Evolutionary conservation across 2,797 vertebrate species (phyloP), one percentile per base, ranked within the genome.

Genomic region (Craterocephalus amniculus): DNA sequence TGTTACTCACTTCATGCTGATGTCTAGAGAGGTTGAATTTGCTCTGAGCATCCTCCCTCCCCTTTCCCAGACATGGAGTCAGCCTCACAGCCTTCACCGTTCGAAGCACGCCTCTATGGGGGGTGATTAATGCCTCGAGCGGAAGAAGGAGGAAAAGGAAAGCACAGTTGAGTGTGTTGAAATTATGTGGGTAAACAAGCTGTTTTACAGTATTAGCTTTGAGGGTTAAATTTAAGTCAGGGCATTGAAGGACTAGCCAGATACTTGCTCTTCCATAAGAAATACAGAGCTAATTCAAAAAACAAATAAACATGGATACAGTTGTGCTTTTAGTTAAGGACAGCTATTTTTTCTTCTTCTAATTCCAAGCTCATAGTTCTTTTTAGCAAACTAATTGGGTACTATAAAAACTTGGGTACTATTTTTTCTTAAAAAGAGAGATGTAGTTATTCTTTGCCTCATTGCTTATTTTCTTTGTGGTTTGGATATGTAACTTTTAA

Each of bases 21-120:
- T 55, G 88, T 81, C 76, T 82, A 72, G 64, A 35, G 67, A 84
- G 77, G 82, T 3, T 76, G 86, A 73, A 56, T 75, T 55, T 57
- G 68, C 85, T 81, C 78, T 72, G 75, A 88, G 85, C 87, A 88
- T 89, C 88, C 88, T 87, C 89, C 85, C 89, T 86, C 87, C 71
- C 54, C 69, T 24, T 10, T 67, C 73, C 77, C 85, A 86, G 87
- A 86, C 87, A 87, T 84, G 80, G 82, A 90, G 88, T 81, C 89
- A 83, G 59, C 70, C 74, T 78, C 78, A 56, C 51, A 76, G 79
- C 64, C 77, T 73, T 72, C 79, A 69, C 62, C 70, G 70, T 22
- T 69, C 57, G 48, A 38, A 67, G 70, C 36, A 18, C 45, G 51
- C 6, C 0, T 1, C 36, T 89, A 90, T 87, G 85, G 49, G 57